A percentile compares a stretch with the other conserved stretches of the same genome.
phyloP scores from a whole-genome alignment of 2,888 invertebrate species.

The Pseudococcus longispinus region DNA sequence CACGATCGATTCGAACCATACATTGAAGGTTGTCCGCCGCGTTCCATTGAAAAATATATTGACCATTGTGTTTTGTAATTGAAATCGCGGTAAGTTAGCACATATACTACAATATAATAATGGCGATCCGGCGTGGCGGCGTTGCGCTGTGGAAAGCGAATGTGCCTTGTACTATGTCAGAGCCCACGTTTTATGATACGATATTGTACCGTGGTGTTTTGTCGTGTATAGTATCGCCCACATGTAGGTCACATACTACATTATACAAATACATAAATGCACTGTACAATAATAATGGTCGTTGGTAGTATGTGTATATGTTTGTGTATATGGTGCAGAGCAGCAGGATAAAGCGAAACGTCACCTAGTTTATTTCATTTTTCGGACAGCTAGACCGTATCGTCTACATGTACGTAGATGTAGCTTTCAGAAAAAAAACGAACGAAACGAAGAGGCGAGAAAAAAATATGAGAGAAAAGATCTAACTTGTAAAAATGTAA shows the following conservation, averaged over 20 bases:
- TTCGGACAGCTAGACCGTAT: background rate
- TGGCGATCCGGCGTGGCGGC: background rate
- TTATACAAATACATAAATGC: background rate
- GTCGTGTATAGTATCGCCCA: background rate
- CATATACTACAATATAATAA: background rate
- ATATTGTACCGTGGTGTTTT: background rate
- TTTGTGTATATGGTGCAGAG: background rate
- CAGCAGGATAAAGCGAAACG: background rate
- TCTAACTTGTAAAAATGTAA: background rate
- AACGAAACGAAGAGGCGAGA: background rate
- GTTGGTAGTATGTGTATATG: background rate
- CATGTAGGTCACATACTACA: background rate
- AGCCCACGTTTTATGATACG: background rate
- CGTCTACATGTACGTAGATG: background rate
- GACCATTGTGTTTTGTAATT: slow-evolving; percentile 11
- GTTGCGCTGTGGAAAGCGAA: background rate
- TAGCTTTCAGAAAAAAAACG: background rate
- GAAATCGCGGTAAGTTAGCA: background rate
- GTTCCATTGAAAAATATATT: background rate
- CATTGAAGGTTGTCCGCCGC: background rate
- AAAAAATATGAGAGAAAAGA: background rate
- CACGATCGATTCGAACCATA: background rate
- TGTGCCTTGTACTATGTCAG: background rate
- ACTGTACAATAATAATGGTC: background rate
- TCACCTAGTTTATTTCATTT: background rate